Evolutionary conservation across 53 echinoderm and acorn worm genomes (phyloP).

Genomic region (Henricia sp.): DNA sequence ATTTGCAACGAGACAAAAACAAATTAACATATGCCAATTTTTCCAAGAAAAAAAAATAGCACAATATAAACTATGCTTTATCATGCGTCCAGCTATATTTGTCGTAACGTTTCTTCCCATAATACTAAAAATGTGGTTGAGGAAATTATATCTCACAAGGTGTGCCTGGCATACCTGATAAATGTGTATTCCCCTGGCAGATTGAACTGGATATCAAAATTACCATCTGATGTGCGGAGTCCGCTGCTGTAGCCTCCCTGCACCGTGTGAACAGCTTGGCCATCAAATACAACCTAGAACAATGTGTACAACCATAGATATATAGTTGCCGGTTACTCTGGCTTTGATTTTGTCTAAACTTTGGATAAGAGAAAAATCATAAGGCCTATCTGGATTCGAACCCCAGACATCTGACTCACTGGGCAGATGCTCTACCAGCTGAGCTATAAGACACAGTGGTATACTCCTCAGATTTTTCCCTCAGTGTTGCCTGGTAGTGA

Average conservation of each 20-base stretch:
- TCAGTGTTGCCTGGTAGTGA: too few relatives aligned
- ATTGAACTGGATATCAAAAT: slow-evolving; percentile 71
- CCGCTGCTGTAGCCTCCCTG: slow-evolving; percentile 77
- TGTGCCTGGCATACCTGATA: slow-evolving; percentile 52
- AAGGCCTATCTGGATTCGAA: too few relatives aligned
- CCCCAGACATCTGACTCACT: too few relatives aligned
- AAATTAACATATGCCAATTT: neutral
- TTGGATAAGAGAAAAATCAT: too few relatives aligned
- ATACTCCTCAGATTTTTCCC: too few relatives aligned
- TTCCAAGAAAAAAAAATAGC: neutral
- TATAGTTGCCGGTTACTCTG: neutral
- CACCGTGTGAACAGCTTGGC: slow-evolving; percentile 53
- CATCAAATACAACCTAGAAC: slow-evolving; percentile 70
- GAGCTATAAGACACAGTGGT: too few relatives aligned
- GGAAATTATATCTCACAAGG: neutral
- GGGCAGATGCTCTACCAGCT: too few relatives aligned
- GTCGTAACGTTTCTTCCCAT: neutral
- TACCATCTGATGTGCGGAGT: slow-evolving; percentile 48
- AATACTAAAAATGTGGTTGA: neutral
- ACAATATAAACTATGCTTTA: neutral
- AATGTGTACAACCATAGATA: neutral
- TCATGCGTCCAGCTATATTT: neutral
- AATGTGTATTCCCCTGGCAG: slow-evolving; percentile 75
- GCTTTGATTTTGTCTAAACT: too few relatives aligned
- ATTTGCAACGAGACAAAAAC: neutral